These are phyloP conservation scores for Otis tarda DNA, from an alignment of 2,113 vertebrate species.

Conservation along the genomic window DNA sequence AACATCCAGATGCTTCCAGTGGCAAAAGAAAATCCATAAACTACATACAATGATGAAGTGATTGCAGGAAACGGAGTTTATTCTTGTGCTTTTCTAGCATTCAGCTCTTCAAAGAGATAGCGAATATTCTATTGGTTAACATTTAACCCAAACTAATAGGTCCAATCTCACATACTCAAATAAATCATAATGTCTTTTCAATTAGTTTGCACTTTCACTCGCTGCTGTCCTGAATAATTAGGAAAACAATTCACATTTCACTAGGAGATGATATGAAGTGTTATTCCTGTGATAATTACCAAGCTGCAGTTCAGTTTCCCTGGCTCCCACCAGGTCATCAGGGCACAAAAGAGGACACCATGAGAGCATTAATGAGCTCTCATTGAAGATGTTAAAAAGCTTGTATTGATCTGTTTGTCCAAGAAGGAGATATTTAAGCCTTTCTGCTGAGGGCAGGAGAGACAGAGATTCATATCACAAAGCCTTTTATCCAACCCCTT, in stretches of 20 bases:
- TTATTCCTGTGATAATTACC: constrained; percentile 81
- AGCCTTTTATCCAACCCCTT: constrained; percentile 88
- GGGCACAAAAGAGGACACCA: constrained; percentile 85
- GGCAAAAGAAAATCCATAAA: neutral
- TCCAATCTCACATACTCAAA: constrained; percentile 54
- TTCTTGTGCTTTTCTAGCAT: neutral
- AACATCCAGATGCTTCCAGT: neutral
- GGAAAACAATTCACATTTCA: constrained; percentile 79
- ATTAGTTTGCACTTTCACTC: constrained; percentile 78
- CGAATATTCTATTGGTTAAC: constrained; percentile 31
- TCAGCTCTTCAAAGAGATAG: neutral
- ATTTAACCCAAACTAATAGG: constrained; percentile 69
- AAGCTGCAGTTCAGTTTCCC: constrained; percentile 83
- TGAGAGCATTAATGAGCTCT: constrained; percentile 91
- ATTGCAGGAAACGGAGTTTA: neutral
- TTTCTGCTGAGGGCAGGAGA: constrained; percentile 87
- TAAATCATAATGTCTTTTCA: constrained; percentile 78
- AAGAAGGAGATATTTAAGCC: constrained; percentile 95
- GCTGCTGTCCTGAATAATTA: constrained; percentile 81
- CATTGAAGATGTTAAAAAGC: constrained; percentile 94
- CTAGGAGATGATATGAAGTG: constrained; percentile 76
- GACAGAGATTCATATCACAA: constrained; percentile 89
- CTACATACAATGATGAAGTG: neutral
- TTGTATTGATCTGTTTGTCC: constrained; percentile 98
- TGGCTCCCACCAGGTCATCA: constrained; percentile 86